phyloP scores from a whole-genome alignment of 2,888 invertebrate species.

The Brachynemurus nebulosus region DNA sequence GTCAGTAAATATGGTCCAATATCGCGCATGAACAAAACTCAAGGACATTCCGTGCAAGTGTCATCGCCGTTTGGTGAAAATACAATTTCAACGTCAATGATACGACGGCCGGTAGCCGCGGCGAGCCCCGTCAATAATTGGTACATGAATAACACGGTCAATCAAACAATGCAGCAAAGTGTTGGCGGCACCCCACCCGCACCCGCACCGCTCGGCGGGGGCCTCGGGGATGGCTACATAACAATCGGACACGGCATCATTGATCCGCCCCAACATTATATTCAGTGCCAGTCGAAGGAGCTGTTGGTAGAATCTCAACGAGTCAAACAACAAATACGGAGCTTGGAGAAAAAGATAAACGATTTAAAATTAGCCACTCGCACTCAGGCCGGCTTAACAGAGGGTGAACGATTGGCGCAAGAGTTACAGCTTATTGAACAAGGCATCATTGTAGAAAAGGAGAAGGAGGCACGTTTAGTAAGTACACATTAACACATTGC shows the following conservation, averaged over 20 bases:
- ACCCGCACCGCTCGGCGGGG: constrained; percentile 23
- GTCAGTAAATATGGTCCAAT: constrained; percentile 58
- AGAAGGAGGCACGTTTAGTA: constrained; percentile 39
- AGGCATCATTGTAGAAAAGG: constrained; percentile 41
- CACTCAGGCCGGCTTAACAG: constrained; percentile 34
- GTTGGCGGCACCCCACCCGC: constrained; percentile 9
- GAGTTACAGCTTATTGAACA: constrained; percentile 46
- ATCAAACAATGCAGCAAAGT: constrained; percentile 25
- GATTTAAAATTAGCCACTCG: constrained; percentile 43
- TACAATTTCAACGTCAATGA: constrained; percentile 25
- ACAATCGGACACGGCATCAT: constrained; percentile 30
- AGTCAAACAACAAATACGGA: constrained; percentile 42
- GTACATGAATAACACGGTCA: constrained; percentile 27
- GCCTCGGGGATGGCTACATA: constrained; percentile 35
- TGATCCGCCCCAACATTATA: constrained; percentile 17
- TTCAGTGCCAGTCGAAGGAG: constrained; percentile 31
- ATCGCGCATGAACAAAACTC: constrained; percentile 34
- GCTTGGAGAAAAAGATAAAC: constrained; percentile 45
- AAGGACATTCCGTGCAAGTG: constrained; percentile 17
- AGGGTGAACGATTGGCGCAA: constrained; percentile 42
- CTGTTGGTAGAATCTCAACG: constrained; percentile 43
- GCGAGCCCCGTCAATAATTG: constrained; percentile 34
- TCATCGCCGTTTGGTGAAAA: constrained; percentile 26
- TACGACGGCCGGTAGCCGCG: constrained; percentile 35
- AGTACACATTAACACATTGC: too few species aligned